These are phyloP conservation scores for Protonibea diacanthus DNA, from an alignment of 2,797 vertebrate genomes.

Conservation along the genomic window DNA sequence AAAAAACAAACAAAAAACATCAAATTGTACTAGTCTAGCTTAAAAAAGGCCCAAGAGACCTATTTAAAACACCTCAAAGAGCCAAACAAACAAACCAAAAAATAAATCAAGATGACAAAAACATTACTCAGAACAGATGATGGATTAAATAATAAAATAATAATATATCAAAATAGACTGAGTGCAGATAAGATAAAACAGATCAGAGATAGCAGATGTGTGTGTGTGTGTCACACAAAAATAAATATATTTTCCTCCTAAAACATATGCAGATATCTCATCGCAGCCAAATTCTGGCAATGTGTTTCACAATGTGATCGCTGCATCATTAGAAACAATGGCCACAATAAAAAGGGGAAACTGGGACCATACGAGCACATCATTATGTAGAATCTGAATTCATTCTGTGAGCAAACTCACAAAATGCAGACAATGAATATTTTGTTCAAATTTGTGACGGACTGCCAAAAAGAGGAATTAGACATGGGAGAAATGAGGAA, in stretches of 20 bases:
- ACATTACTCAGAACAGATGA: conserved; percentile 20
- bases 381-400: conserved; percentile 43
- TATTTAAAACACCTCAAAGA: conserved; percentile 53
- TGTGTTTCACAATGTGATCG: conserved; percentile 26
- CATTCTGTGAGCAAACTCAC: conserved; percentile 36
- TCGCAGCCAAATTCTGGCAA: conserved; percentile 9
- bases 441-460: conserved; percentile 34
- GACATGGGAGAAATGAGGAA: conserved; percentile 26
- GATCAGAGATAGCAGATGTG: not conserved
- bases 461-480: conserved; percentile 40
- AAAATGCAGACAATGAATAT: conserved; percentile 43
- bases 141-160: conserved; percentile 37
- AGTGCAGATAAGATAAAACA: not conserved
- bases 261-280: conserved; percentile 37
- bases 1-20: conserved; percentile 1
- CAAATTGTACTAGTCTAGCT: conserved; percentile 4
- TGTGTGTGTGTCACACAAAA: not conserved
- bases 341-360: conserved; percentile 26
- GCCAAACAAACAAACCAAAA: conserved; percentile 27
- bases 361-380: conserved; percentile 31
- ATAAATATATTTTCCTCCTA: not conserved
- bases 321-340: conserved; percentile 52
- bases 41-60: conserved; percentile 20
- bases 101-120: conserved; percentile 32
- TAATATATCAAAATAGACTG: conserved; percentile 33